A percentile compares a stretch with the other conserved stretches of the same genome.
Evolutionary conservation across 2,888 invertebrate species (phyloP).

Genomic region (Hartigia nigra): DNA sequence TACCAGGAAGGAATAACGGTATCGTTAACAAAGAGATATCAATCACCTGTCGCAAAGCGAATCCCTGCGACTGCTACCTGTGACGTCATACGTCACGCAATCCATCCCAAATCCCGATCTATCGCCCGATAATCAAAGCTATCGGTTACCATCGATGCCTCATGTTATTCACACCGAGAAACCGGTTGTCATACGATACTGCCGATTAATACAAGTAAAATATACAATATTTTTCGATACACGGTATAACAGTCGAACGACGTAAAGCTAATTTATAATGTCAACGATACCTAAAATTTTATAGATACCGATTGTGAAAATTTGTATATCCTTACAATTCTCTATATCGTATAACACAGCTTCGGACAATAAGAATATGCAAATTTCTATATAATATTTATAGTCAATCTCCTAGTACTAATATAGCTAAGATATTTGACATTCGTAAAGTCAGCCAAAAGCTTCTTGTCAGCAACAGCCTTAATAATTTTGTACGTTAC

Average conservation of each 20-base stretch:
- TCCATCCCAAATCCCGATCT: neutral
- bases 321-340: neutral
- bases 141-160: conserved; percentile 8
- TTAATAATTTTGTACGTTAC: neutral
- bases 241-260: neutral
- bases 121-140: neutral
- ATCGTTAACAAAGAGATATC: conserved; percentile 44
- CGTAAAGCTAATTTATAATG: neutral
- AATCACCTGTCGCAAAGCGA: conserved; percentile 22
- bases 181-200: conserved; percentile 5
- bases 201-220: neutral
- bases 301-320: neutral
- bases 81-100: neutral
- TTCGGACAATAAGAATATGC: neutral
- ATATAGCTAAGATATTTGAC: neutral
- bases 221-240: neutral
- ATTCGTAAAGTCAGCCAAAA: neutral
- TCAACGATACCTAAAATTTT: neutral
- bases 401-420: neutral
- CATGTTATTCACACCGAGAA: neutral
- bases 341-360: neutral
- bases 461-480: neutral
- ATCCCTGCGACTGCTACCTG: neutral
- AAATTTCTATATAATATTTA: neutral
- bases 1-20: conserved; percentile 26